Base-by-base conservation (phyloP, 2,113 vertebrate genomes). In the Dolichotis patagonum region DNA sequence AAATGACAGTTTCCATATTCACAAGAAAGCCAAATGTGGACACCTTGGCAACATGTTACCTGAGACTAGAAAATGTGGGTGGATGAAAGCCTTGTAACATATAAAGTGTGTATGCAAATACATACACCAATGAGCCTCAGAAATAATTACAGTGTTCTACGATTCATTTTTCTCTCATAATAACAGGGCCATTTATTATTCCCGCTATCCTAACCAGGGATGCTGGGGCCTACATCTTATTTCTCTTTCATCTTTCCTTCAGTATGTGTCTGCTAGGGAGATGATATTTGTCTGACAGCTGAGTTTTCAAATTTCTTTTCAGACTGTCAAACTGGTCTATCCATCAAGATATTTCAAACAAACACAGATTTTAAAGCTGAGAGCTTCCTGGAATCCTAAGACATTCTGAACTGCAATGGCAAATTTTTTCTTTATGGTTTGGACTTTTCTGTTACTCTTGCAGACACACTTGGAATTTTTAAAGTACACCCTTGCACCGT, bases 281-380 rank as follows among this genome's bases (percentile, higher is more conserved):
- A 84, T 52, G 30, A 10, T 83, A 75, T 90, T 41, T 92, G n/a
- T 63, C 65, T 67, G 80, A 94, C 43, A 95, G 75, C 11, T 85
- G n/a, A 95, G 56, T 49, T 56, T 94, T 95, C 24, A 56, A 10
- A 67, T 84, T 92, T 96, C 38, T 46, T 90, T 85, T 52, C 58
- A 85, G 62, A 80, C 52, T 93, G 80, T 94, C 93, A 91, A 88
- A 87, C 16, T 71, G 35, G 20, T 87, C 71, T 94, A 41, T 71
- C 63, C 14, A 81, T 67, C 78, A 52, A 43, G 1, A 0, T 65
- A 77, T 75, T 87, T 69, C 75, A 96, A 94, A 69, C 19, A 93
- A 82, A 97, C 85, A 69, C 6, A 95, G 56, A 87, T 20, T 62
- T 63, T 84, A 56, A 85, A 97, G 93, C 65, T 75, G 95, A 4